These are phyloP conservation scores for Operophtera brumata DNA, from an alignment of 2,888 invertebrate species.

Conservation along the genomic window DNA sequence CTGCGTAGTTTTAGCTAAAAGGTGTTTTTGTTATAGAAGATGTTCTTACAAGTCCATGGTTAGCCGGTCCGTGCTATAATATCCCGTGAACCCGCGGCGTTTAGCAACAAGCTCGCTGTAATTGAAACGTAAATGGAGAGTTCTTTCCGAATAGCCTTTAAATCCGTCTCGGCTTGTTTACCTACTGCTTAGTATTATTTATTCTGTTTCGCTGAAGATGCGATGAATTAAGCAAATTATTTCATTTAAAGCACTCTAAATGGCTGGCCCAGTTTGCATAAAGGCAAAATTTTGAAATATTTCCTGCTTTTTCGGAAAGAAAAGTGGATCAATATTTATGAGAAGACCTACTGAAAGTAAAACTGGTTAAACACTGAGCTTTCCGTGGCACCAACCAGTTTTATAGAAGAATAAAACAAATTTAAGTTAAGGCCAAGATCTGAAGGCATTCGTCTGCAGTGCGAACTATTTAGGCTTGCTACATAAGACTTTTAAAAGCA, in stretches of 20 bases:
- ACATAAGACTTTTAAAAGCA: background rate
- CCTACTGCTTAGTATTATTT: background rate
- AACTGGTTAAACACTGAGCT: no score
- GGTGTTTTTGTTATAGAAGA: no score
- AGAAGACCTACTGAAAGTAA: no score
- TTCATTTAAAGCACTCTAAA: constrained; percentile 10
- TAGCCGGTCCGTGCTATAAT: background rate
- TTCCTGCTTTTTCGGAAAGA: background rate
- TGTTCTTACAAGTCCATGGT: background rate
- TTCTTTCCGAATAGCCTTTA: constrained; percentile 5
- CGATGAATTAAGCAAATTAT: constrained; percentile 17
- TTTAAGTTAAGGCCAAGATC: no score
- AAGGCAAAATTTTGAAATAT: background rate
- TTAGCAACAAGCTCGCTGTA: constrained; percentile 9
- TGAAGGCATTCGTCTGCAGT: no score
- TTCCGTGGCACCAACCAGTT: no score
- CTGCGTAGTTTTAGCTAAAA: no score
- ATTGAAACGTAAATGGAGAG: constrained; percentile 6
- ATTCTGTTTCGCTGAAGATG: constrained; percentile 6
- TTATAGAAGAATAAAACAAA: no score
- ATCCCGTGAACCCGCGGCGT: background rate
- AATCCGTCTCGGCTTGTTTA: constrained; percentile 7
- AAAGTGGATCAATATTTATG: background rate
- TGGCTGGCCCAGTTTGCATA: constrained; percentile 5
- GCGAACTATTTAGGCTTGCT: no score